A percentile compares a stretch with the other conserved stretches of the same genome.
These are phyloP conservation scores for Arctocebus calabarensis DNA, from an alignment of 2,797 vertebrate genomes.

Conservation along the genomic window DNA sequence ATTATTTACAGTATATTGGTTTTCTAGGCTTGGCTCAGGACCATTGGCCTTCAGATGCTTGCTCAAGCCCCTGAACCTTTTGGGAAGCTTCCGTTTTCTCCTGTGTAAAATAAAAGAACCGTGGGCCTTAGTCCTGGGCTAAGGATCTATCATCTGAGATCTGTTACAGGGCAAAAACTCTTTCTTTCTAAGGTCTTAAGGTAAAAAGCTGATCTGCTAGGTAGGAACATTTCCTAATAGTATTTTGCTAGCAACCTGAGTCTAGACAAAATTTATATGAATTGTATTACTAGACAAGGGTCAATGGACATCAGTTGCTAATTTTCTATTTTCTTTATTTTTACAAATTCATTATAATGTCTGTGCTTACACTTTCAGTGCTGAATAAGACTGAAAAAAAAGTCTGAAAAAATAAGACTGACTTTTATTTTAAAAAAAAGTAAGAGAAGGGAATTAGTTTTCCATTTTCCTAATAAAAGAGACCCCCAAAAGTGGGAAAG, in stretches of 20 bases:
- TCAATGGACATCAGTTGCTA: background rate
- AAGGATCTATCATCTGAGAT: background rate
- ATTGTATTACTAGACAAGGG: constrained; percentile 20
- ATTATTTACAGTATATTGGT: constrained; percentile 36
- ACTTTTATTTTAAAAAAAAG: background rate
- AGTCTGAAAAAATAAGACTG: background rate
- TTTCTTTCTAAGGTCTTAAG: background rate
- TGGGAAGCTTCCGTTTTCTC: background rate
- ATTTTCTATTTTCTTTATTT: background rate
- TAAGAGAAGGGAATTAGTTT: background rate
- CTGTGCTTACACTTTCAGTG: background rate
- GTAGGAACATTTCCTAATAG: constrained; percentile 22
- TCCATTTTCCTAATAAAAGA: background rate
- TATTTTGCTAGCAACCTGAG: constrained; percentile 27
- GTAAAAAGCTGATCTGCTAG: background rate
- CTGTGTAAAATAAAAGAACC: constrained; percentile 12
- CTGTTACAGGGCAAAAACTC: background rate
- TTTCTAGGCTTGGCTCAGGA: constrained; percentile 12
- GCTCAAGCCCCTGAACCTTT: constrained; percentile 48
- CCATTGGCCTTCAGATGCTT: background rate
- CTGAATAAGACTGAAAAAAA: background rate
- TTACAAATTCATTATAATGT: constrained; percentile 17
- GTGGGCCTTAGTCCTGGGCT: too few relatives aligned
- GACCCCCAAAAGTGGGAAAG: background rate
- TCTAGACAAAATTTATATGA: constrained; percentile 21